Conservation (phyloP, 2,797 vertebrate species). For the Triplophysa yarkandensis region DNA sequence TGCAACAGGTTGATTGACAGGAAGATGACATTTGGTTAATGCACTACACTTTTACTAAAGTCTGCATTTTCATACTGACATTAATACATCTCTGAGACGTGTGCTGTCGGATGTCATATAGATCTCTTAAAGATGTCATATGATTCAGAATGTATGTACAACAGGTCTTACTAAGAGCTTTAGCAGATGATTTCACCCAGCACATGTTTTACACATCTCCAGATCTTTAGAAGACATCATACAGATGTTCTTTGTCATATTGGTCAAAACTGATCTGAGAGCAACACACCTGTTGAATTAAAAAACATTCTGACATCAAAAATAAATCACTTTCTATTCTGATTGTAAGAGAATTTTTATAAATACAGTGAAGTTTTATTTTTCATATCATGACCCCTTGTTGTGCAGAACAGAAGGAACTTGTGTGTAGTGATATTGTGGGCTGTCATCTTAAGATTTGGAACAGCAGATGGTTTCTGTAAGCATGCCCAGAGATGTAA, state of each 20-base stretch:
- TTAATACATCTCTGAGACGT: too few relatives aligned
- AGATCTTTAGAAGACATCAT: too few relatives aligned
- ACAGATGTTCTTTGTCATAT: too few relatives aligned
- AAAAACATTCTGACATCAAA: not conserved
- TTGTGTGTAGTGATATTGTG: not conserved
- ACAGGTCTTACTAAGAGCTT: too few relatives aligned
- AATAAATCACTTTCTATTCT: not conserved
- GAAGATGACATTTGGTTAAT: constrained; percentile 11
- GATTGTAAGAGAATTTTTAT: not conserved
- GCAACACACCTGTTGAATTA: not conserved
- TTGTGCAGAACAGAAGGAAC: not conserved
- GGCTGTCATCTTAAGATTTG: not conserved
- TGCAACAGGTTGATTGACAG: constrained; percentile 18
- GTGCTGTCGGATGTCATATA: too few relatives aligned
- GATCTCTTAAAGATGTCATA: too few relatives aligned
- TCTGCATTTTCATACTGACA: too few relatives aligned
- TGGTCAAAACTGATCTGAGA: not conserved
- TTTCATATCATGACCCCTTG: not conserved
- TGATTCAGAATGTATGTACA: too few relatives aligned
- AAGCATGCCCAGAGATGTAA: not conserved
- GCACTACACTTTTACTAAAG: too few relatives aligned
- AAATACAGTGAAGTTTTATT: too few relatives aligned
- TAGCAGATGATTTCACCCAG: too few relatives aligned
- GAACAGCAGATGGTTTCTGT: not conserved
- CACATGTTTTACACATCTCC: too few relatives aligned